A percentile compares a stretch with the other conserved stretches of the same genome.
Evolutionary conservation across 2,797 vertebrate species (phyloP).

Genomic region (Melanotaenia pygmaea): DNA sequence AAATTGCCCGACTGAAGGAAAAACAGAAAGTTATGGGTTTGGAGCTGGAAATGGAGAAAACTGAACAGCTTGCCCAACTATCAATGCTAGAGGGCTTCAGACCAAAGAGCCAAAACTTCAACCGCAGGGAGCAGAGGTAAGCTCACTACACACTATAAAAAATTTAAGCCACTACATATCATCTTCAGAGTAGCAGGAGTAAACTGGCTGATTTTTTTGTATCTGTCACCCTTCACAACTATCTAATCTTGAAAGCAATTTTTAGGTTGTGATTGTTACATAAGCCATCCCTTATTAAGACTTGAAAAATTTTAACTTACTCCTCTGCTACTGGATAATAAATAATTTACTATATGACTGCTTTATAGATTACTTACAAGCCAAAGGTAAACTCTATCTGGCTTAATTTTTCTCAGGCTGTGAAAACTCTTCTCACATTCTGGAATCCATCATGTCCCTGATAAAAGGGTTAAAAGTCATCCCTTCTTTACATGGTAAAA

Average conservation of each 20-base stretch:
- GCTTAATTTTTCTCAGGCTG: neutral
- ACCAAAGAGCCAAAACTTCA: slow-evolving; percentile 21
- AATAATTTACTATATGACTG: neutral
- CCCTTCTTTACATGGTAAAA: neutral
- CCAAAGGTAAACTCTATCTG: neutral
- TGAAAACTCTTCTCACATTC: neutral
- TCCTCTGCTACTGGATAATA: neutral
- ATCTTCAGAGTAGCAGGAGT: neutral
- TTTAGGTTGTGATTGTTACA: neutral
- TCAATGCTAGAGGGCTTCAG: slow-evolving; percentile 5
- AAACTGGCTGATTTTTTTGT: slow-evolving; percentile 5
- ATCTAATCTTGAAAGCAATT: neutral
- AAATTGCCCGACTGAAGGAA: slow-evolving; percentile 85
- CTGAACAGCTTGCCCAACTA: slow-evolving; percentile 33
- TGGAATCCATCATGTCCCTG: neutral
- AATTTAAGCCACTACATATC: neutral
- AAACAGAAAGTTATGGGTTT: slow-evolving; percentile 78
- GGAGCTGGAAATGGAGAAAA: slow-evolving; percentile 71
- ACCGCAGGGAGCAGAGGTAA: slow-evolving; percentile 56
- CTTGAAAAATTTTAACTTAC: neutral
- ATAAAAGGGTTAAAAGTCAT: neutral
- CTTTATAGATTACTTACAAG: neutral
- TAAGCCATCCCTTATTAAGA: neutral
- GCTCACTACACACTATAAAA: neutral
- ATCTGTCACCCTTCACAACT: neutral